Evolutionary conservation across 2,797 vertebrate species (phyloP), one percentile per base, ranked within the genome.

Genomic region (Hybognathus amarus): DNA sequence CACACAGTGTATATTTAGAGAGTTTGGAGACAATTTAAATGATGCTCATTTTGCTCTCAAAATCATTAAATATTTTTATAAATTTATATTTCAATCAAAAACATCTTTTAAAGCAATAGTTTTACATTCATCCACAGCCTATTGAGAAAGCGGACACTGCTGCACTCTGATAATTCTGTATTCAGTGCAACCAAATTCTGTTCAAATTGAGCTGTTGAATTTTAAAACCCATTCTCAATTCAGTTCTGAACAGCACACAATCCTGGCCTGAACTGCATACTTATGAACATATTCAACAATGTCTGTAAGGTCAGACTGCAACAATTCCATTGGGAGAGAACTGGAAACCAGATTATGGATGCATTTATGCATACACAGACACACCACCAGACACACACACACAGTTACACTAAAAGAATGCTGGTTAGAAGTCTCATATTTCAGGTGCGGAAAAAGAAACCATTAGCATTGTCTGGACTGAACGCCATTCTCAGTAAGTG

Each of bases 391-490:
- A 15, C 36, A 47, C 33, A 52, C 52, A 42, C 50, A 75, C 33
- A 75, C 33, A 40, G 20, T 1, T 54, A 63, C 22, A 61, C 50
- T 42, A 3, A 89, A 85, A 80, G 77, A 79, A 82, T 50, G 52
- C 66, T 88, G 89, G 82, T 24, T 85, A 85, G 85, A 87, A 88
- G 89, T 89, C 67, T 89, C 88, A 80, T 77, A 87, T 91, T 91
- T 89, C 87, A 86, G 90, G 80, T 80, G 78, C 59, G 79, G 83
- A 85, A 83, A 83, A 70, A 80, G 77, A 92, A 92, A 90, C 92
- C 89, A 91, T 92, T 92, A 91, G 85, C 87, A 88, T 89, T 89
- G 87, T 80, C 85, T 79, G 56, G 81, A 52, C 52, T n/a, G 30
- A 71, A 61, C 38, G 18, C 56, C 52, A 24, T 20, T 59, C 18